Evolutionary conservation across 2,888 invertebrate genomes (phyloP).

Genomic region (Lysandra bellargus): DNA sequence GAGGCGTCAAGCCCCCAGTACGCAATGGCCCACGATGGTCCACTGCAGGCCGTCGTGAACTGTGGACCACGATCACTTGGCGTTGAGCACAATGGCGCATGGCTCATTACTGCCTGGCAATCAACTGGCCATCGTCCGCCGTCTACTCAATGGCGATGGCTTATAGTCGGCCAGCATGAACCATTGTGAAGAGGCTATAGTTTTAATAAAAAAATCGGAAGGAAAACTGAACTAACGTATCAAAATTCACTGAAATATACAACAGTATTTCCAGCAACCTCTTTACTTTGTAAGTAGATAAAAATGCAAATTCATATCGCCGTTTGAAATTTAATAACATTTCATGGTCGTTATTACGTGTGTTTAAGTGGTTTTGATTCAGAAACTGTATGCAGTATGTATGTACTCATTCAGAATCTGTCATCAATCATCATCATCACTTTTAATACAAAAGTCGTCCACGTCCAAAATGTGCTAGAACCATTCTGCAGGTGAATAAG

Average conservation of each 20-base stretch:
- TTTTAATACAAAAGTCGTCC: not conserved
- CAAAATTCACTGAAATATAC: not conserved
- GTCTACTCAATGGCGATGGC: too few species aligned
- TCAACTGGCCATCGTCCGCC: too few species aligned
- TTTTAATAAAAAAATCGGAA: not conserved
- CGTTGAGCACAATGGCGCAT: too few species aligned
- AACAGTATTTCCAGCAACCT: not conserved
- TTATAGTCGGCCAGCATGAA: too few species aligned
- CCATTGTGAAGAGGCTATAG: too few species aligned
- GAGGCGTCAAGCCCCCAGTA: too few species aligned
- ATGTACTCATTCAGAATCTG: not conserved
- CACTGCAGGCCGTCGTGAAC: too few species aligned
- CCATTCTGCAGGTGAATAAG: too few species aligned
- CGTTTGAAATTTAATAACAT: conserved; percentile 2
- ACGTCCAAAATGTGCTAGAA: too few species aligned
- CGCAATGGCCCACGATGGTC: too few species aligned
- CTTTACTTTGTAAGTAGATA: not conserved
- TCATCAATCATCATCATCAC: not conserved
- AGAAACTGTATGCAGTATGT: not conserved
- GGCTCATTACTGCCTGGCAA: too few species aligned
- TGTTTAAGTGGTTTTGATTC: not conserved
- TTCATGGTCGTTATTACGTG: not conserved
- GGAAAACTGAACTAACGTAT: not conserved
- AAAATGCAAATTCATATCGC: conserved; percentile 11
- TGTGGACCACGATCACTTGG: too few species aligned